A percentile compares a stretch with the other conserved stretches of the same genome.
These are phyloP conservation scores for Hypomecis punctinalis DNA, from an alignment of 2,888 invertebrate species.

Conservation along the genomic window DNA sequence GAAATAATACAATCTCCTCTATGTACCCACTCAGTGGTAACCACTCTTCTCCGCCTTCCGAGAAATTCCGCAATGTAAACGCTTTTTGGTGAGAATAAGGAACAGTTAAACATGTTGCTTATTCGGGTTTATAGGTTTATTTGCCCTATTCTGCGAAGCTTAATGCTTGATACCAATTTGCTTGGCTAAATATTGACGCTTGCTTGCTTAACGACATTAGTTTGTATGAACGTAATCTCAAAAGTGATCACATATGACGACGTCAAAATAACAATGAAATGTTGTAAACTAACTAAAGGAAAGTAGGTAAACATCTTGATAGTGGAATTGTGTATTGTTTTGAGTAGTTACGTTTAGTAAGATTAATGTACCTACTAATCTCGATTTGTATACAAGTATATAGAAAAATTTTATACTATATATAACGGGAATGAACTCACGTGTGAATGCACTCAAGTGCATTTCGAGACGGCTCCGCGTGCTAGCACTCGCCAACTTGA, in stretches of 20 bases:
- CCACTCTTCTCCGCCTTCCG: slow-evolving; percentile 10
- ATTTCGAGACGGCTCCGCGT: no score
- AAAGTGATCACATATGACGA: slow-evolving; percentile 10
- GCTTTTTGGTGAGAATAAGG: slow-evolving; percentile 23
- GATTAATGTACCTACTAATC: no score
- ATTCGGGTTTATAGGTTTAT: slow-evolving; percentile 31
- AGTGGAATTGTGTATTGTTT: not conserved
- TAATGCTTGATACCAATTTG: slow-evolving; percentile 27
- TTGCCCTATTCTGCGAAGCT: slow-evolving; percentile 19
- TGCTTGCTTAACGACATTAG: slow-evolving; percentile 17
- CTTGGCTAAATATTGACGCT: slow-evolving; percentile 26
- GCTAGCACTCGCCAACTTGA: no score
- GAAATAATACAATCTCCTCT: not conserved
- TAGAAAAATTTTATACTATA: no score
- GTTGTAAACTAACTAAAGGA: not conserved
- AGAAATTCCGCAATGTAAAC: slow-evolving; percentile 17
- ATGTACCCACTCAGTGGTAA: no score
- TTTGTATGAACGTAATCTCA: slow-evolving; percentile 19
- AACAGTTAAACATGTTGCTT: slow-evolving; percentile 27
- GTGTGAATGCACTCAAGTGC: no score
- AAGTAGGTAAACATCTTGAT: not conserved
- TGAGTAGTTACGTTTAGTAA: no score
- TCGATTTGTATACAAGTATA: no score
- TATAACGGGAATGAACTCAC: no score
- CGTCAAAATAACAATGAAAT: slow-evolving; percentile 8